Evolutionary conservation across 2,797 vertebrate genomes (phyloP).

Genomic region (Tapera naevia): DNA sequence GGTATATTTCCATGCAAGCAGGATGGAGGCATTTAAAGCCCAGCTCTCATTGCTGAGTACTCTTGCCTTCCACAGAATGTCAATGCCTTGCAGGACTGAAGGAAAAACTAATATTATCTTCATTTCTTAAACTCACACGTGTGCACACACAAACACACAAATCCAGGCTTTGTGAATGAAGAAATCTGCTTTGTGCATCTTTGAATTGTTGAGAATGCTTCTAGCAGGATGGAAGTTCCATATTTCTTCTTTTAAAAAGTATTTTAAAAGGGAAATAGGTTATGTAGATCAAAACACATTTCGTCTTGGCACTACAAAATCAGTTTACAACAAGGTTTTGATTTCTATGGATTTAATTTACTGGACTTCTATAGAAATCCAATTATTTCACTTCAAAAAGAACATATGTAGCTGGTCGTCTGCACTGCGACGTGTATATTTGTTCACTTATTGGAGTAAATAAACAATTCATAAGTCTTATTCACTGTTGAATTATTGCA

Average conservation of each 20-base stretch:
- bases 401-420: not conserved
- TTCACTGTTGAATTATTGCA: not conserved
- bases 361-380: not conserved
- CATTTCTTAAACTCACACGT: constrained; percentile 18
- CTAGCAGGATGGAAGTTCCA: not conserved
- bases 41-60: not conserved
- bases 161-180: constrained; percentile 36
- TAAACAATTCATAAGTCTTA: constrained; percentile 22
- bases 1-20: not conserved
- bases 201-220: constrained; percentile 10
- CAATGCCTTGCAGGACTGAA: not conserved
- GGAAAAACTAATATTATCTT: constrained; percentile 4
- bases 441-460: constrained; percentile 47
- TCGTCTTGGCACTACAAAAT: not conserved
- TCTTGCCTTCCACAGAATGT: not conserved
- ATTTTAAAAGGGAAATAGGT: not conserved
- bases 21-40: not conserved
- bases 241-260: not conserved
- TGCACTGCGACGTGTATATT: not conserved
- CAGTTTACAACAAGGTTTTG: not conserved
- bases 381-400: not conserved
- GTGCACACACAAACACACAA: not conserved
- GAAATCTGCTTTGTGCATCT: not conserved
- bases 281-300: not conserved
- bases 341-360: not conserved